These are phyloP conservation scores for Mastacembelus armatus DNA, from an alignment of 2,797 vertebrate genomes.

Conservation along the genomic window DNA sequence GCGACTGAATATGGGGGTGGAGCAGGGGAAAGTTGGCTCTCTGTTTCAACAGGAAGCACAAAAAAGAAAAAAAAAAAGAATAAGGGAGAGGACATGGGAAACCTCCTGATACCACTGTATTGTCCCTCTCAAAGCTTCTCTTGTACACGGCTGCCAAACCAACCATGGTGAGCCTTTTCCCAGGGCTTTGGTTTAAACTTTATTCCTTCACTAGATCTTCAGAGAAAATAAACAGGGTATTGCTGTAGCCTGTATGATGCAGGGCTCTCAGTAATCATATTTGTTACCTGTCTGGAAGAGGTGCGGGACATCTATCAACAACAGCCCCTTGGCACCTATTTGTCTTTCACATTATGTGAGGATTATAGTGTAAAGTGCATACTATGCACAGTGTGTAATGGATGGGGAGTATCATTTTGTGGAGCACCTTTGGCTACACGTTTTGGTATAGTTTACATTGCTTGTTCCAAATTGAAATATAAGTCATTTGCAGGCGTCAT, in stretches of 20 bases:
- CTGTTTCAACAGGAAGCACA: conserved; percentile 77
- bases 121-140: conserved; percentile 79
- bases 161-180: conserved; percentile 67
- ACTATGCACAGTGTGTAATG: conserved; percentile 46
- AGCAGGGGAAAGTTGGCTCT: conserved; percentile 62
- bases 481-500: conserved; percentile 58
- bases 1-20: conserved; percentile 48
- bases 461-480: conserved; percentile 66
- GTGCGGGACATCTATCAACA: conserved; percentile 36
- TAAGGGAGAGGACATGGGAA: conserved; percentile 73
- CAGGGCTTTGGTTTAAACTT: conserved; percentile 72
- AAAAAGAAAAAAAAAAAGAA: conserved; percentile 61
- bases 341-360: conserved; percentile 36
- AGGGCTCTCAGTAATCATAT: conserved; percentile 55
- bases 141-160: conserved; percentile 78
- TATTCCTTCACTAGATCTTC: conserved; percentile 71
- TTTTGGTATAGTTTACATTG: conserved; percentile 62
- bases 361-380: conserved; percentile 51
- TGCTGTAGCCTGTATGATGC: conserved; percentile 59
- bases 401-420: conserved; percentile 60
- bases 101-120: conserved; percentile 69
- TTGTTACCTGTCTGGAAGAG: conserved; percentile 76
- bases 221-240: conserved; percentile 75
- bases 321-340: conserved; percentile 25
- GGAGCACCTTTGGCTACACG: conserved; percentile 64